Base-by-base conservation (phyloP, 2,797 vertebrate genomes). In the Atherinosoma microstoma region DNA sequence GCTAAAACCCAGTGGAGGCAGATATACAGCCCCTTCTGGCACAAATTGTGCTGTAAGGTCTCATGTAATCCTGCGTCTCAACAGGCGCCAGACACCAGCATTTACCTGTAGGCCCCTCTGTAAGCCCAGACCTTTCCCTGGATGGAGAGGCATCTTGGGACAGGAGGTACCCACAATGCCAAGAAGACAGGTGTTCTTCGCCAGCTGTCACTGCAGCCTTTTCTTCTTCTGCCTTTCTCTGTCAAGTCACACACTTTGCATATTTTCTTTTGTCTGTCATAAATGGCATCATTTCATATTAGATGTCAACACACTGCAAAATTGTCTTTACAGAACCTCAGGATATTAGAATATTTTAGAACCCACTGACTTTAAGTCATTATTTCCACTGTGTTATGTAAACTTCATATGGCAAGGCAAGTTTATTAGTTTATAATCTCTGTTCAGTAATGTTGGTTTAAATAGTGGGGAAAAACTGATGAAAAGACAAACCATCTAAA, bases 181-280 rank as follows among this genome's bases (percentile, higher is more conserved):
- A 90, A 91, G 87, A 85, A 92, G 89, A 90, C 93, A 94, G 93
- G 91, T 94, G 93, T 90, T 93, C 82, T 70, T 70, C 79, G 90
- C 93, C 94, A 94, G 92, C 93, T 94, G 93, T 90, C 89, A 76
- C 54, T 64, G 62, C 82, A 80, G 83, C 47, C 68, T 83, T 84
- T 84, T 78, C 75, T 78, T 82, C 34, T 75, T 64, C 67, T 68
- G 75, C 29, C 78, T 78, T 67, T 56, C 58, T 82, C 53, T 64
- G 68, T 90, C 65, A 82, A 79, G 60, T 85, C 75, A 72, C 76
- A 84, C 67, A 10, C 82, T 47, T 73, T 82, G 58, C 75, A 51
- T 64, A 54, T 80, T 70, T 72, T 70, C 24, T 70, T 16, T 78
- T 80, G 75, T 84, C 35, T 75, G 30, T 72, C 73, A 86, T 29